Conservation (phyloP, 2,888 invertebrate species). For the Hetaerina titia region DNA sequence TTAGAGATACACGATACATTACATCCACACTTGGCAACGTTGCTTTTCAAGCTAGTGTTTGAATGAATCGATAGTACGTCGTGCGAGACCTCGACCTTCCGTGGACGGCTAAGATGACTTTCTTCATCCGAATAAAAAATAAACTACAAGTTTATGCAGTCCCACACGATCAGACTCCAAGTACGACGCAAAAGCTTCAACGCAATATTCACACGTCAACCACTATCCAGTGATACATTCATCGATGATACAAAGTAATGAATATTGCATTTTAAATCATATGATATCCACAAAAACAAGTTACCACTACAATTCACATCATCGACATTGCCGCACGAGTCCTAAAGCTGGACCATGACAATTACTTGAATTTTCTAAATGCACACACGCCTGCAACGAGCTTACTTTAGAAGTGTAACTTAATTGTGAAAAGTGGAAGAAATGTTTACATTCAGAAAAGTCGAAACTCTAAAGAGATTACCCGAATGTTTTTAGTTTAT, state of each 20-base stretch:
- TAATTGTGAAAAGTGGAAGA: neutral
- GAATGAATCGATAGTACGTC: constrained; percentile 66
- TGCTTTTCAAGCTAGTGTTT: constrained; percentile 48
- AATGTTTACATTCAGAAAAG: constrained; percentile 12
- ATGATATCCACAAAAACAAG: neutral
- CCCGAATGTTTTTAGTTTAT: neutral
- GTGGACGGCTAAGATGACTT: constrained; percentile 36
- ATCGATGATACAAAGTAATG: neutral
- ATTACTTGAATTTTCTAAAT: neutral
- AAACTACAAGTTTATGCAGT: neutral
- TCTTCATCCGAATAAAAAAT: neutral
- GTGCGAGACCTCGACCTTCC: constrained; percentile 65
- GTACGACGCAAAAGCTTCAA: neutral
- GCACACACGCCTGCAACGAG: neutral
- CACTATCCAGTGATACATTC: too few species aligned
- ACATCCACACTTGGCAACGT: constrained; percentile 21
- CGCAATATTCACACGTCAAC: neutral
- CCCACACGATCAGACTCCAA: neutral
- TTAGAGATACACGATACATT: neutral
- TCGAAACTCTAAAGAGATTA: neutral
- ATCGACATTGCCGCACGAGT: neutral
- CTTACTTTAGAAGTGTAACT: neutral
- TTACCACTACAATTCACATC: neutral
- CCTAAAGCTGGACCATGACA: too few species aligned
- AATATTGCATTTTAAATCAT: neutral